These are phyloP conservation scores for Cephalotes varians DNA, from an alignment of 2,888 invertebrate species.

Conservation along the genomic window DNA sequence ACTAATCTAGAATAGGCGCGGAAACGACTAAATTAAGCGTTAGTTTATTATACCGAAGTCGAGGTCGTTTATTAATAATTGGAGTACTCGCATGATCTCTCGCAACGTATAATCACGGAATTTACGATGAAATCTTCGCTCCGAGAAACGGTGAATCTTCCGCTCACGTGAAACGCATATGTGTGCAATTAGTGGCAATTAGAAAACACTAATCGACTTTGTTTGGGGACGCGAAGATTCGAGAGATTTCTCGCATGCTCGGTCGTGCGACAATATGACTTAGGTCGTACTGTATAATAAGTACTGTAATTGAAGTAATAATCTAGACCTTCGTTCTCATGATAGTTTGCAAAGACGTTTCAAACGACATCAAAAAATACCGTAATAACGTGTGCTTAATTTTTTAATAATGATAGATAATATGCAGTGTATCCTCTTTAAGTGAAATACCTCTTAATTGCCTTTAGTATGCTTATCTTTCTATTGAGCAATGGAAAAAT, in stretches of 20 bases:
- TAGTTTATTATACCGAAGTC: slow-evolving; percentile 45
- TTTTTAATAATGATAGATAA: slow-evolving; percentile 14
- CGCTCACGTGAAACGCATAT: slow-evolving; percentile 35
- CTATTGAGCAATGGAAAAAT: background rate
- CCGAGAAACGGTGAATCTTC: slow-evolving; percentile 41
- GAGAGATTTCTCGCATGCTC: slow-evolving; percentile 38
- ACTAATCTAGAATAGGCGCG: slow-evolving; percentile 14
- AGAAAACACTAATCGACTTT: slow-evolving; percentile 44
- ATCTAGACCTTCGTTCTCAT: slow-evolving; percentile 43
- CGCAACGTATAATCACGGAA: slow-evolving; percentile 40
- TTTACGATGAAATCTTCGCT: slow-evolving; percentile 36
- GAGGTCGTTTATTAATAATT: slow-evolving; percentile 49
- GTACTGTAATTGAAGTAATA: slow-evolving; percentile 38
- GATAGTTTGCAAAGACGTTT: slow-evolving; percentile 20
- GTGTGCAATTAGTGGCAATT: slow-evolving; percentile 53
- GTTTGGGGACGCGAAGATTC: slow-evolving; percentile 27
- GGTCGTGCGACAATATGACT: slow-evolving; percentile 38
- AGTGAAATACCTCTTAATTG: slow-evolving; percentile 6
- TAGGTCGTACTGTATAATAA: slow-evolving; percentile 33
- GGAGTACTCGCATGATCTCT: slow-evolving; percentile 30
- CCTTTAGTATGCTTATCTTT: background rate
- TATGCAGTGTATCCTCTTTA: background rate
- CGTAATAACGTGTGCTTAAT: slow-evolving; percentile 10
- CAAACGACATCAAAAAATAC: slow-evolving; percentile 39
- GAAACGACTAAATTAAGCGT: slow-evolving; percentile 40